Evolutionary conservation across 64 coral and sea anemone species (phyloP).

Genomic region (Catalaphyllia jardinei): DNA sequence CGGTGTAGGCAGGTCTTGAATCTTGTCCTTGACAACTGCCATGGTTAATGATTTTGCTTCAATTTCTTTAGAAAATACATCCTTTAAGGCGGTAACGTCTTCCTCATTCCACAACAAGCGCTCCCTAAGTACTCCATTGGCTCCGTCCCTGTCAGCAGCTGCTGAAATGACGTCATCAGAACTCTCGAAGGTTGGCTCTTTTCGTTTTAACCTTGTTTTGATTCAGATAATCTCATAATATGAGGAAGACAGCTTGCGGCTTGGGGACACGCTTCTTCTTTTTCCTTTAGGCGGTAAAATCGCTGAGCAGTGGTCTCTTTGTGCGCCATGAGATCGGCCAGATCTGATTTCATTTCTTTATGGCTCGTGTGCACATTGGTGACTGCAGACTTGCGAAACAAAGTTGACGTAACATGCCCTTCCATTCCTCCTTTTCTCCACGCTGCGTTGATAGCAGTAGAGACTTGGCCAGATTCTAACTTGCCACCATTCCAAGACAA

Average conservation of each 20-base stretch:
- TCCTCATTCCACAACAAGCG: slow-evolving; percentile 27
- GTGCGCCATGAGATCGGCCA: slow-evolving; percentile 68
- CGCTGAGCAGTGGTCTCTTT: slow-evolving; percentile 47
- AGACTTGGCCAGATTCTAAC: too few species aligned
- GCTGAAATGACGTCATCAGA: background rate
- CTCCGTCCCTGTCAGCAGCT: background rate
- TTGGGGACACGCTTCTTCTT: slow-evolving; percentile 46
- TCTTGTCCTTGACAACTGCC: slow-evolving; percentile 42
- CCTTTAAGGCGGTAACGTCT: slow-evolving; percentile 20
- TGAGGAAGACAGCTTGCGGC: slow-evolving; percentile 38
- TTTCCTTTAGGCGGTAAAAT: slow-evolving; percentile 64
- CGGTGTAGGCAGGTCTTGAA: slow-evolving; percentile 19
- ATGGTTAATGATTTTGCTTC: slow-evolving; percentile 33
- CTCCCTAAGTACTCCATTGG: background rate
- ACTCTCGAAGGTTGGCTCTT: background rate
- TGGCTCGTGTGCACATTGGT: slow-evolving; percentile 36
- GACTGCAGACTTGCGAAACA: slow-evolving; percentile 55
- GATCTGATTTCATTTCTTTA: slow-evolving; percentile 32
- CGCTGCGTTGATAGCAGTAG: too few species aligned
- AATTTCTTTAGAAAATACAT: slow-evolving; percentile 42
- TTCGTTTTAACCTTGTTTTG: background rate
- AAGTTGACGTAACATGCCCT: slow-evolving; percentile 11
- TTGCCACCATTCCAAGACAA: too few species aligned
- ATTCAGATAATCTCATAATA: slow-evolving; percentile 28
- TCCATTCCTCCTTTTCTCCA: too few species aligned